Percentiles rank a stretch among this genome's conserved stretches.
Conservation (phyloP, 2,797 vertebrate species). For the Crocodylus rhombifer region DNA sequence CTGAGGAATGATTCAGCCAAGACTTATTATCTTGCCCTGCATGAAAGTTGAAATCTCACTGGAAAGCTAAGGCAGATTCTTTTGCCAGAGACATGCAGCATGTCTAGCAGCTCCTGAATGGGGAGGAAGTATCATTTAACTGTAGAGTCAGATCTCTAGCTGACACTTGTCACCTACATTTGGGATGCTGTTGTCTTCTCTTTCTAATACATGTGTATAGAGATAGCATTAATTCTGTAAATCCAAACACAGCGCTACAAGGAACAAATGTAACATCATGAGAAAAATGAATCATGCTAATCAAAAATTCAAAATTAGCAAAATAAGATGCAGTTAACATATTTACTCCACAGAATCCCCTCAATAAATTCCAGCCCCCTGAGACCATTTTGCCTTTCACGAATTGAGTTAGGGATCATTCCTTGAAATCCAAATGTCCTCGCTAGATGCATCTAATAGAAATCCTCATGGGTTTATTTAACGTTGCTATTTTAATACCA, state of each 20-base stretch:
- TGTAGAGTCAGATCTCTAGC: conserved; percentile 23
- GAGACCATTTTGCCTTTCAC: conserved; percentile 17
- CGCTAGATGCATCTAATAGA: not conserved
- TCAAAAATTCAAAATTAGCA: conserved; percentile 4
- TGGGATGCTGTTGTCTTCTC: conserved; percentile 51
- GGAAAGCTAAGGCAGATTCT: fast-evolving
- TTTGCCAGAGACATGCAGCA: not conserved
- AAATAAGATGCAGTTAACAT: not conserved
- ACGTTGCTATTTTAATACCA: not conserved
- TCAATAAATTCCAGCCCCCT: not conserved
- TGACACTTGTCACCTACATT: conserved; percentile 38
- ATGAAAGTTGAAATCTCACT: not conserved
- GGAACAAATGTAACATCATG: no score
- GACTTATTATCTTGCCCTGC: not conserved
- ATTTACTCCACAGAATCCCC: not conserved
- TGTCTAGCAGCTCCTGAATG: not conserved
- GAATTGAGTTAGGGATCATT: not conserved
- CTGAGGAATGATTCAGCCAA: not conserved
- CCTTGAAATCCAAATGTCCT: conserved; percentile 25
- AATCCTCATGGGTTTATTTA: conserved; percentile 14
- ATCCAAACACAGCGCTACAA: not conserved
- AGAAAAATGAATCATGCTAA: no score
- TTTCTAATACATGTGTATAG: conserved; percentile 47
- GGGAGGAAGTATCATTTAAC: not conserved
- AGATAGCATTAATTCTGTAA: not conserved